A percentile compares a stretch with the other conserved stretches of the same genome.
Evolutionary conservation across 2,113 vertebrate genomes (phyloP).

Genomic region (Forbesichthys papilliferus): DNA sequence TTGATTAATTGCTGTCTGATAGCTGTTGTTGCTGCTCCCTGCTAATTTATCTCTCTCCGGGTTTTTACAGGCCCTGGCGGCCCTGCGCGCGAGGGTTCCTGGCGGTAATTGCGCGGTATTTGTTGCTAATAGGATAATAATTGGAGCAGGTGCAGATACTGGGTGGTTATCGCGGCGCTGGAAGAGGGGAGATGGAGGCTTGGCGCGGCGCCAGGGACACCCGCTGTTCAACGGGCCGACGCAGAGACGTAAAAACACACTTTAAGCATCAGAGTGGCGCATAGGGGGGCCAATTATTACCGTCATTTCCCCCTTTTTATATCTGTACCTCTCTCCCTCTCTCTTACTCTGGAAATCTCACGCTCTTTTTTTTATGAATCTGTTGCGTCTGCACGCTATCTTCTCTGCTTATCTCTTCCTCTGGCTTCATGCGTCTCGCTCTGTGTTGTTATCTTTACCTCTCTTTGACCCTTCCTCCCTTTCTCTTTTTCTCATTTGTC

Average conservation of each 20-base stretch:
- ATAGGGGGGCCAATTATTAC: slow-evolving; percentile 63
- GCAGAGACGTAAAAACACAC: slow-evolving; percentile 63
- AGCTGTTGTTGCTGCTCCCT: slow-evolving; percentile 58
- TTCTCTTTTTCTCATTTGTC: not conserved
- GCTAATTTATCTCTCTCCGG: slow-evolving; percentile 69
- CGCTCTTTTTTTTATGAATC: slow-evolving; percentile 25
- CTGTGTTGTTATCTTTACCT: not conserved
- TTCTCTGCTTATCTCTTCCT: not conserved
- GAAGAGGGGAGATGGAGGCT: slow-evolving; percentile 66
- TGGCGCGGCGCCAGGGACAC: slow-evolving; percentile 69
- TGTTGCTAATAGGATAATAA: slow-evolving; percentile 84
- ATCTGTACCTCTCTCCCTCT: slow-evolving; percentile 20
- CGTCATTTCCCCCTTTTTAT: slow-evolving; percentile 9
- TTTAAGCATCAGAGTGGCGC: slow-evolving; percentile 55
- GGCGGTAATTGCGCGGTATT: slow-evolving; percentile 78
- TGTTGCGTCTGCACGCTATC: not conserved
- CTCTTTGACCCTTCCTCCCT: not conserved
- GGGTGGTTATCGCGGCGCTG: slow-evolving; percentile 70
- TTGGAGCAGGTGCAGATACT: slow-evolving; percentile 81
- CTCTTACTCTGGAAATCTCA: slow-evolving; percentile 10
- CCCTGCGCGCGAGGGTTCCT: slow-evolving; percentile 66
- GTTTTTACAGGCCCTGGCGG: slow-evolving; percentile 54
- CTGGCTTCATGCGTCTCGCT: not conserved
- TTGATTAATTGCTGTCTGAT: slow-evolving; percentile 76
- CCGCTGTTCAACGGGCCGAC: slow-evolving; percentile 53